Conservation (phyloP, 2,888 invertebrate species). For the Laspeyria flexula region DNA sequence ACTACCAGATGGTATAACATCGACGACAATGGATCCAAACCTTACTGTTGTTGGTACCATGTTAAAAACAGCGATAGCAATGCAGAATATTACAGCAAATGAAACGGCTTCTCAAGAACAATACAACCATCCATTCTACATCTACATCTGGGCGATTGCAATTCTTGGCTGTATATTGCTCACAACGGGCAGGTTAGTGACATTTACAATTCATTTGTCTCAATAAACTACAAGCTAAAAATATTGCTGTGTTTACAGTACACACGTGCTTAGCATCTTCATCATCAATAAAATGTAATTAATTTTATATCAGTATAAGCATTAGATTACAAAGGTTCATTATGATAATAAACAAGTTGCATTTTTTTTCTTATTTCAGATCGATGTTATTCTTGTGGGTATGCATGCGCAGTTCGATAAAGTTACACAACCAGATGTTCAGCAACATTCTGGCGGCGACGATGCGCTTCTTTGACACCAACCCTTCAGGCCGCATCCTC, state of each 20-base stretch:
- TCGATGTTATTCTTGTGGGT: constrained; percentile 90
- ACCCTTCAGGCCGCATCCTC: constrained; percentile 93
- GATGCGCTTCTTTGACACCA: constrained; percentile 93
- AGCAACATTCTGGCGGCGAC: constrained; percentile 90
- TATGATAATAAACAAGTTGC: too few relatives aligned
- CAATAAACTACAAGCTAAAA: too few relatives aligned
- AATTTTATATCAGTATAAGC: too few relatives aligned
- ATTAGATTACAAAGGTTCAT: too few relatives aligned
- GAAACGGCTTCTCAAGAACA: constrained; percentile 36
- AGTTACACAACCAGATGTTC: constrained; percentile 93
- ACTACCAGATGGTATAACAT: constrained; percentile 23
- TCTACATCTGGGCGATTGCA: constrained; percentile 86
- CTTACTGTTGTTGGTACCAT: constrained; percentile 63
- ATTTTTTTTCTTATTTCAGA: constrained; percentile 63
- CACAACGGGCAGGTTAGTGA: constrained; percentile 81
- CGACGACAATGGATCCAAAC: constrained; percentile 39
- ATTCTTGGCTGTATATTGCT: constrained; percentile 87
- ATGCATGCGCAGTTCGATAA: constrained; percentile 91
- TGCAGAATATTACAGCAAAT: constrained; percentile 54
- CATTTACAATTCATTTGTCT: constrained; percentile 2
- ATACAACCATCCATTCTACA: constrained; percentile 68
- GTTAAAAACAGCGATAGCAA: constrained; percentile 58
- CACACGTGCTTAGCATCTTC: too few relatives aligned
- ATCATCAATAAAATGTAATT: too few relatives aligned
- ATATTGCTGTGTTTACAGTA: too few relatives aligned